Conservation (phyloP, 1,140 invertebrate species). For the Ips typographus region DNA sequence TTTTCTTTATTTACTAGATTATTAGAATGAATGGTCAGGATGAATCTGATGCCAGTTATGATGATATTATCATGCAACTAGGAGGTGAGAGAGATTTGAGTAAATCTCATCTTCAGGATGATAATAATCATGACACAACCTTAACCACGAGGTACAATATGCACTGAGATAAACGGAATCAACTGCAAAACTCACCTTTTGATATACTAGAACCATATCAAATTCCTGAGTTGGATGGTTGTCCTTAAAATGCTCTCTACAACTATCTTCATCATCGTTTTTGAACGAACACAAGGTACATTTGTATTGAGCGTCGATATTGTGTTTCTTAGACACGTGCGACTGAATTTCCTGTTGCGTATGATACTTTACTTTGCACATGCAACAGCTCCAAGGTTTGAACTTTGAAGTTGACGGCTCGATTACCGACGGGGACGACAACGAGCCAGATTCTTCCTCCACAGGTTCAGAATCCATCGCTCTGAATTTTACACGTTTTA, state of each 20-base stretch:
- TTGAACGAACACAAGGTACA: constrained; percentile 65
- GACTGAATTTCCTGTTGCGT: constrained; percentile 61
- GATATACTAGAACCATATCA: constrained; percentile 44
- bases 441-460: constrained; percentile 26
- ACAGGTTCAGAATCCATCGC: constrained; percentile 55
- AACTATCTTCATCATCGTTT: constrained; percentile 57
- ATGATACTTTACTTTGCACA: constrained; percentile 64
- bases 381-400: constrained; percentile 69
- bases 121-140: too few species aligned
- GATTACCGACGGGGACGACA: constrained; percentile 15
- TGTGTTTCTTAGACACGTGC: constrained; percentile 61
- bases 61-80: too few species aligned
- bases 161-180: neutral
- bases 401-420: constrained; percentile 50
- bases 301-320: constrained; percentile 66
- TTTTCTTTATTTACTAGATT: too few species aligned
- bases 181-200: constrained; percentile 12
- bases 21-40: too few species aligned
- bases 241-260: constrained; percentile 60
- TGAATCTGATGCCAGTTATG: too few species aligned
- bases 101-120: too few species aligned
- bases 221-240: constrained; percentile 55
- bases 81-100: too few species aligned
- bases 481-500: constrained; percentile 51
- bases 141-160: neutral